Evolutionary conservation across 2,888 invertebrate species (phyloP), one percentile per base, ranked within the genome.

Genomic region (Eupithecia subumbrata): DNA sequence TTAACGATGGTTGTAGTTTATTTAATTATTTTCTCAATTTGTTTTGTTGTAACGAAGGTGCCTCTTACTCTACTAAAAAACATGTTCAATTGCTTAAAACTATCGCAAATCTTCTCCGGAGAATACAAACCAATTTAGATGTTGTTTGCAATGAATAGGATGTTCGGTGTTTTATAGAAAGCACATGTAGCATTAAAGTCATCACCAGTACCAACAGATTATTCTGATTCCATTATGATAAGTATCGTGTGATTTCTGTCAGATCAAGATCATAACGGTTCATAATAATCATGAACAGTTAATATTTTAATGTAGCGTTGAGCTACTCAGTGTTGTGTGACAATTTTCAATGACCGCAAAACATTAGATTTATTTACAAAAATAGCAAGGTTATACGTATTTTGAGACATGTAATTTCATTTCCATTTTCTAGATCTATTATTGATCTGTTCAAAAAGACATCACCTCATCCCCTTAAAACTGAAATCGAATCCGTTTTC

Each of bases 1-100:
- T 43, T 68, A 68, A 68, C 43, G 68, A 40, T 22, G 72, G 14
- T 34, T 34, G 14, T 70, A 76, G 68, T 71, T 76, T 18, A 68
- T 70, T 69, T 34, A n/a, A 64, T 72, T 69, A 43, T 68, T 43
- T 68, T 68, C n/a, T 43, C 43, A 43, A 22, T 18, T 43, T 68
- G 22, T 68, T 22, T 68, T 45, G n/a, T 40, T 18, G 37, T 66
- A 22, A 64, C 30, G 25, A 64, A 64, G 8, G 22, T 60, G 25
- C 22, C 22, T 56, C n/a, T 22, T 1, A 4, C 56, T 60, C 25
- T 60, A 25, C n/a, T 22, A 22, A 1, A 56, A 22, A 12, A 56
- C 22, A 22, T 22, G 0, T 40, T 9, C 12, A 56, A 22, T 11
- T 4, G 11, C n/a, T 22, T 0, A 52, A 52, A 52, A 52, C 56